phyloP scores from a whole-genome alignment of 37 sponge, comb jelly and placozoan species.

The Tethya wilhelma region DNA sequence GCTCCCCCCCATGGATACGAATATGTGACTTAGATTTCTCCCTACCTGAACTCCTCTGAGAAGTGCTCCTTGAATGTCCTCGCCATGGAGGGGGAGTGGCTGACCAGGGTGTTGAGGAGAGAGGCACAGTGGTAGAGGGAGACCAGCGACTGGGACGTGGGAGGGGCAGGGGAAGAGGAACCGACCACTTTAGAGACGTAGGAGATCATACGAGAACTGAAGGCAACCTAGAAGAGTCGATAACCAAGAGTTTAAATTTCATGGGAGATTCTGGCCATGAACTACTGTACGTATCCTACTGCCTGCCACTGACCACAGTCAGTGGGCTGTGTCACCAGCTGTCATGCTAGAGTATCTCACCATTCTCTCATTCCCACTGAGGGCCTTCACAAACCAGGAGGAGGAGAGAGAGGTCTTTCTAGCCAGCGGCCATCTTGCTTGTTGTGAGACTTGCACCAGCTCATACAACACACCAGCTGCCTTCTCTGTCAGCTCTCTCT shows the following conservation, averaged over 20 bases:
- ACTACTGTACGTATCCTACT: too few species aligned
- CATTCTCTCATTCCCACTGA: background rate
- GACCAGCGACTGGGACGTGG: background rate
- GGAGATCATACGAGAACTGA: constrained; percentile 4
- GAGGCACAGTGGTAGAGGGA: constrained; percentile 11
- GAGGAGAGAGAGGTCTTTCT: constrained; percentile 4
- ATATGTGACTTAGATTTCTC: background rate
- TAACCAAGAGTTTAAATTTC: too few species aligned
- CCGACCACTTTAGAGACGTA: background rate
- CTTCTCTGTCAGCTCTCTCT: constrained; percentile 35
- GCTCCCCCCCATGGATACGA: background rate
- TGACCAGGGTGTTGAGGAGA: constrained; percentile 12
- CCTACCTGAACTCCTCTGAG: constrained; percentile 48
- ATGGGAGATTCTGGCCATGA: too few species aligned
- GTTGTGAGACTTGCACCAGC: constrained; percentile 28
- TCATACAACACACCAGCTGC: constrained; percentile 46
- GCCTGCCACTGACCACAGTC: too few species aligned
- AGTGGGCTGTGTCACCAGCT: too few species aligned
- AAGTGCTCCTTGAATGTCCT: constrained; percentile 15
- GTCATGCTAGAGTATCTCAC: too few species aligned
- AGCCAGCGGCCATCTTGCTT: constrained; percentile 47
- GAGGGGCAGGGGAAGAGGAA: background rate
- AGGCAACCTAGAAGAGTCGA: too few species aligned
- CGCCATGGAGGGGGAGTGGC: constrained; percentile 11
- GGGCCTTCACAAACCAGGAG: constrained; percentile 11